Evolutionary conservation across 2,797 vertebrate species (phyloP), one percentile per base, ranked within the genome.

Genomic region (Tapirus indicus): DNA sequence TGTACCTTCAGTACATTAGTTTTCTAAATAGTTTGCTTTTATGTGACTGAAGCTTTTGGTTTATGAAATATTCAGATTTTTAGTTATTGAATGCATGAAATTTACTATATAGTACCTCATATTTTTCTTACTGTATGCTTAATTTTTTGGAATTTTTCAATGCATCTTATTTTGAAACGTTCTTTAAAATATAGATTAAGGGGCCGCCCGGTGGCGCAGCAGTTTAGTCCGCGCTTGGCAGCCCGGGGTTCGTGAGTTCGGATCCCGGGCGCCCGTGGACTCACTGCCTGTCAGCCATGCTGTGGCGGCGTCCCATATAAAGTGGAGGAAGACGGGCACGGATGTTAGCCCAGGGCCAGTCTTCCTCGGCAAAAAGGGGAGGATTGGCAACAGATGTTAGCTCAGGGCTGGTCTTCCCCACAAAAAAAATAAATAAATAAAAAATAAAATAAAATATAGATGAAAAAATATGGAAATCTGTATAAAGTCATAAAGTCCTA

Each of bases 21-120:
- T 80, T 91, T 84, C 83, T 56, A 64, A 82, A 68, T 60, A 56
- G 11, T 68, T 82, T 72, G 44, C 62, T 68, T 91, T 95, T 58
- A 77, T 47, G 23, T 38, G 10, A 35, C 35, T 60, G 5, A 62
- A 74, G 27, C 2, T 35, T 85, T 92, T 80, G 7, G n/a, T 90
- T 66, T 82, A 38, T 71, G 10, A 87, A 80, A 87, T 21, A 80
- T 18, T 77, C 5, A 79, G 68, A 71, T 52, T 52, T 93, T 87
- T 78, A 38, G 69, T 58, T 90, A 56, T 25, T 54, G 38, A 71
- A 41, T 64, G 58, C 47, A 52, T 74, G 16, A 44, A 74, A 93
- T 66, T 18, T 86, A 56, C 29, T 49, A 25, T 79, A 68, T 16
- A 14, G 3, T 17, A n/a, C 41, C 10, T 27, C 35, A 60, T 35